phyloP scores from a whole-genome alignment of 2,888 invertebrate species.

The Folsomia manolachei region DNA sequence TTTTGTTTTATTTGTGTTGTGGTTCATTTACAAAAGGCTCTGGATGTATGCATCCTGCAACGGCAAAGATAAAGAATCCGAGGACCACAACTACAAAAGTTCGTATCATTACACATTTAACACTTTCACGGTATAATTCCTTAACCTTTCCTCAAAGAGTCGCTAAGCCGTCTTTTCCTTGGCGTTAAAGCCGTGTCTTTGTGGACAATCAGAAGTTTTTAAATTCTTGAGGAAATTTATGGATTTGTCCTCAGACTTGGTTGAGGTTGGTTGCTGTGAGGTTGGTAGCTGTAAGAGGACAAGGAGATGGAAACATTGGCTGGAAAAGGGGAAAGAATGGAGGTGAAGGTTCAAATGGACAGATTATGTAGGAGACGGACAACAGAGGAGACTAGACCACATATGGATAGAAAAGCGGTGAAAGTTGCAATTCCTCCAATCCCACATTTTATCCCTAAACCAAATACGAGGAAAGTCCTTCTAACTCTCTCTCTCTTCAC shows the following conservation, averaged over 20 bases:
- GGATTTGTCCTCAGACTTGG: neutral
- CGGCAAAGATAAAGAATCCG: no score
- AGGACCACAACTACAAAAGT: no score
- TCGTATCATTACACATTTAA: no score
- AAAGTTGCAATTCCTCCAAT: conserved; percentile 19
- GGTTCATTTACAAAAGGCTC: no score
- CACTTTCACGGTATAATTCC: no score
- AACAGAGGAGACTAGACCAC: neutral
- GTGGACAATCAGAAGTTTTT: neutral
- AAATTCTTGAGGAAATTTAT: neutral
- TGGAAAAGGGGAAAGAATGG: neutral
- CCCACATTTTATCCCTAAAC: conserved; percentile 22
- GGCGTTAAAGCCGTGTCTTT: no score
- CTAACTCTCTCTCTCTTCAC: neutral
- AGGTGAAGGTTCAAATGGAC: conserved; percentile 3
- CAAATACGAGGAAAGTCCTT: conserved; percentile 13
- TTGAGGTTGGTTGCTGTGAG: neutral
- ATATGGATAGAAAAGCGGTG: conserved; percentile 18
- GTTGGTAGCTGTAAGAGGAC: no score
- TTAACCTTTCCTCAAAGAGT: neutral
- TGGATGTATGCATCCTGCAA: no score
- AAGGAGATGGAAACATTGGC: no score
- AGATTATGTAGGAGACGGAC: neutral
- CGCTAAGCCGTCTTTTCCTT: neutral
- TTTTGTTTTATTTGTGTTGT: no score